Evolutionary conservation across 2,888 invertebrate genomes (phyloP).

Genomic region (Plemyria rubiginata): DNA sequence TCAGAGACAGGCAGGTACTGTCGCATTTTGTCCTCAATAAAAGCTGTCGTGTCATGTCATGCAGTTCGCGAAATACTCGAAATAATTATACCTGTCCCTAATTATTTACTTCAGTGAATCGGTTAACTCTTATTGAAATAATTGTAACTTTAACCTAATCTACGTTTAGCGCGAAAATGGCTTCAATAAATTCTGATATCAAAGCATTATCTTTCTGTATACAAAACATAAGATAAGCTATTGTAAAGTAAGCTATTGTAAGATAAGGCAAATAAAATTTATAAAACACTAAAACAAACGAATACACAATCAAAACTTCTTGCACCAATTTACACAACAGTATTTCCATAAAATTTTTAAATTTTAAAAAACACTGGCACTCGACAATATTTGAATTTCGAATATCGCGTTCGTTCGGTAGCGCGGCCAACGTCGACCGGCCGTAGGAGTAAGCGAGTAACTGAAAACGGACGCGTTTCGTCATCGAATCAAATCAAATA

Average conservation of each 20-base stretch:
- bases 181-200: constrained; percentile 7
- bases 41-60: not conserved
- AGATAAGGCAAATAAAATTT: constrained; percentile 39
- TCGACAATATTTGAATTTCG: constrained; percentile 53
- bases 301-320: constrained; percentile 26
- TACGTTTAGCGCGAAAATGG: constrained; percentile 3
- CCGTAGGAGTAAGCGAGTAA: constrained; percentile 70
- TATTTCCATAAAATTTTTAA: constrained; percentile 42
- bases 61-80: constrained; percentile 1
- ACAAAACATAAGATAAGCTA: constrained; percentile 49
- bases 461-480: constrained; percentile 64
- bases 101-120: not conserved
- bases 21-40: not conserved
- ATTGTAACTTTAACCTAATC: not conserved
- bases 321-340: constrained; percentile 46
- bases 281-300: constrained; percentile 26
- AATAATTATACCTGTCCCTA: constrained; percentile 10
- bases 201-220: constrained; percentile 41
- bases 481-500: constrained; percentile 60
- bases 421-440: constrained; percentile 68
- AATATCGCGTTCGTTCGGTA: constrained; percentile 46
- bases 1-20: not conserved
- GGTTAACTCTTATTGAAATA: constrained; percentile 11
- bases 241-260: constrained; percentile 35
- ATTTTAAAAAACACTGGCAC: constrained; percentile 57